Base-by-base conservation (phyloP, 2,888 invertebrate species). In the Drosophila peninsularis region DNA sequence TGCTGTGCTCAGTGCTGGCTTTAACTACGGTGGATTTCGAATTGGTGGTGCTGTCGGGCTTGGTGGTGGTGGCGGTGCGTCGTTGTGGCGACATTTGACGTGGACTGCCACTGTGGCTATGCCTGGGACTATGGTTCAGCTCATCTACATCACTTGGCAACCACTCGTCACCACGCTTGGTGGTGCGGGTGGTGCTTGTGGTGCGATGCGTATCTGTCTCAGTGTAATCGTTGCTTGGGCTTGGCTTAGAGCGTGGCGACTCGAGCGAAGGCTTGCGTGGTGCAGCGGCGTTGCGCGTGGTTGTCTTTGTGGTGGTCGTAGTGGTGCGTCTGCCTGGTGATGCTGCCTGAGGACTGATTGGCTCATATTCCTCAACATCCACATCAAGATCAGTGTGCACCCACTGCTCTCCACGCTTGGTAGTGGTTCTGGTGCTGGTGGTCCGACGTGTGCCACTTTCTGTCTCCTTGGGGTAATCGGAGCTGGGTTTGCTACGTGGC, bases 1-100 rank as follows among this genome's bases (percentile, higher is more conserved):
- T 85, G 77, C 58, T 90, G 78, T 90, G 90, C 78, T 90, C 90
- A 72, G 85, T 87, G 76, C 82, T 83, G 62, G 74, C 77, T 72
- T 79, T 85, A 74, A 75, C 76, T 71, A 78, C 72, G 57, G 74
- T 78, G 54, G 72, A 61, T 41, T 68, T 60, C 44, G 57, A 49
- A 69, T 75, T 57, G 27, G 42, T 55, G 39, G 34, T 55, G 49
- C 41, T 52, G 45, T 36, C 27, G 24, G 56, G 57, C 30, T 45
- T 47, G 45, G 6, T 47, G 45, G 30, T 57, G 39, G 34, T 60
- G 41, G 45, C 17, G n/a, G 47, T 55, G 32, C 71, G 67, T 41
- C 75, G 44, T 32, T 54, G 39, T 1, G 71, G 62, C 45, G 61
- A 52, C 13, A 32, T 36, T 5, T 60, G 37, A 9, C 44, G 54